A percentile compares a stretch with the other conserved stretches of the same genome.
Conservation (phyloP, 2,797 vertebrate species). For the Aphelocoma californica region DNA sequence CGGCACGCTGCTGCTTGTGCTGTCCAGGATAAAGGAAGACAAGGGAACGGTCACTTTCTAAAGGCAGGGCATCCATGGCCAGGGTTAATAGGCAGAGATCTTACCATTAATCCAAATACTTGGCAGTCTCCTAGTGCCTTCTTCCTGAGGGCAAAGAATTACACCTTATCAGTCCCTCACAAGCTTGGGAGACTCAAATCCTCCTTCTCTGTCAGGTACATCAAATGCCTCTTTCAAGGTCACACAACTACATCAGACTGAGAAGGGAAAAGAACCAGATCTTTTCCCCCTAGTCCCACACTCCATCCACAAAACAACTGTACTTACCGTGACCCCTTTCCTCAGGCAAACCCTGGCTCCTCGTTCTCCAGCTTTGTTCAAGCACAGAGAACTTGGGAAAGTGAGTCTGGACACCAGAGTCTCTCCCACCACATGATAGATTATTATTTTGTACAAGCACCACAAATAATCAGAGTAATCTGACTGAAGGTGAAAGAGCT, state of each 20-base stretch:
- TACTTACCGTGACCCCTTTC: neutral
- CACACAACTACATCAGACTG: neutral
- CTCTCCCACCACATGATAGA: neutral
- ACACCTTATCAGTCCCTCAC: neutral
- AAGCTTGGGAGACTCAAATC: neutral
- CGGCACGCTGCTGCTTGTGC: neutral
- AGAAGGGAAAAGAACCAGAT: neutral
- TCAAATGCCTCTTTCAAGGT: neutral
- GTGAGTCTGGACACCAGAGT: neutral
- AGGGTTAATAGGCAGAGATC: neutral
- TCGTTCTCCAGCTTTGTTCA: neutral
- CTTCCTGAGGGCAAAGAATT: neutral
- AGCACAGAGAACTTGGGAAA: neutral
- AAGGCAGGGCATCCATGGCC: neutral
- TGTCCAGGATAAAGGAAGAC: slow-evolving; percentile 28
- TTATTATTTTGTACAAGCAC: slow-evolving; percentile 26
- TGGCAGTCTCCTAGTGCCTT: neutral
- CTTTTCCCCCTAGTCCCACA: rapidly evolving
- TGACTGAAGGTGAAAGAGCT: slow-evolving; percentile 16
- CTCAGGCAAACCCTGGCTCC: neutral
- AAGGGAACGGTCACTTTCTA: neutral
- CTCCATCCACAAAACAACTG: neutral
- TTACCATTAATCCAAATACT: neutral
- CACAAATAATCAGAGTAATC: slow-evolving; percentile 30
- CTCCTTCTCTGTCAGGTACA: neutral